A percentile compares a stretch with the other conserved stretches of the same genome.
phyloP scores from a whole-genome alignment of 2,888 invertebrate species.

The Trichopoda pennipes region DNA sequence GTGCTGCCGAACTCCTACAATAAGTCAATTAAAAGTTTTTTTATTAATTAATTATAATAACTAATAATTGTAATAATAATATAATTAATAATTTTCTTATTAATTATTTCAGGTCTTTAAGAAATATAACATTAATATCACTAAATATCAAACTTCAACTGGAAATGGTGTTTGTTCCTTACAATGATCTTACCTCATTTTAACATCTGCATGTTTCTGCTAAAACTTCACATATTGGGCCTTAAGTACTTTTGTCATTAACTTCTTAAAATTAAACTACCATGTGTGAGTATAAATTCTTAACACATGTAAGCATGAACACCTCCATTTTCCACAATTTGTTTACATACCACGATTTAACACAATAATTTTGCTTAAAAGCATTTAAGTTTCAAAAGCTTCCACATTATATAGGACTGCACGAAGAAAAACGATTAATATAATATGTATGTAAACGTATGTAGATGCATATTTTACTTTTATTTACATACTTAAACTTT shows the following conservation, averaged over 20 bases:
- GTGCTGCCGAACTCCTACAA: too few relatives aligned
- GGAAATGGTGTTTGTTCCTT: constrained; percentile 1
- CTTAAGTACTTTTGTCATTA: constrained; percentile 45
- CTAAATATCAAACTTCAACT: too few relatives aligned
- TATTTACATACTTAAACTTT: neutral
- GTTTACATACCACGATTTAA: neutral
- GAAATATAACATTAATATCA: too few relatives aligned
- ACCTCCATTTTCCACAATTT: constrained; percentile 27
- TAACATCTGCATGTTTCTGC: neutral
- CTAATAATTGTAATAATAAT: too few relatives aligned
- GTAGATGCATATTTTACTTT: neutral
- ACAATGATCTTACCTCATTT: constrained; percentile 2
- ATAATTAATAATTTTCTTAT: too few relatives aligned
- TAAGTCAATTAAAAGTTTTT: too few relatives aligned
- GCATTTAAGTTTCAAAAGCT: constrained; percentile 41
- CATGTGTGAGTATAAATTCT: neutral
- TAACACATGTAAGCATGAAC: neutral
- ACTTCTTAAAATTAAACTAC: constrained; percentile 1
- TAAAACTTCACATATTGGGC: neutral
- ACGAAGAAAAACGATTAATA: neutral
- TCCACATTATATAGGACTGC: constrained; percentile 11
- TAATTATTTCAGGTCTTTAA: too few relatives aligned
- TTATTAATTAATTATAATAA: too few relatives aligned
- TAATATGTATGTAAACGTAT: neutral
- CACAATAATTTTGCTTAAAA: constrained; percentile 37